Conservation (phyloP, 2,113 vertebrate species). For the Ramphastos sulfuratus region DNA sequence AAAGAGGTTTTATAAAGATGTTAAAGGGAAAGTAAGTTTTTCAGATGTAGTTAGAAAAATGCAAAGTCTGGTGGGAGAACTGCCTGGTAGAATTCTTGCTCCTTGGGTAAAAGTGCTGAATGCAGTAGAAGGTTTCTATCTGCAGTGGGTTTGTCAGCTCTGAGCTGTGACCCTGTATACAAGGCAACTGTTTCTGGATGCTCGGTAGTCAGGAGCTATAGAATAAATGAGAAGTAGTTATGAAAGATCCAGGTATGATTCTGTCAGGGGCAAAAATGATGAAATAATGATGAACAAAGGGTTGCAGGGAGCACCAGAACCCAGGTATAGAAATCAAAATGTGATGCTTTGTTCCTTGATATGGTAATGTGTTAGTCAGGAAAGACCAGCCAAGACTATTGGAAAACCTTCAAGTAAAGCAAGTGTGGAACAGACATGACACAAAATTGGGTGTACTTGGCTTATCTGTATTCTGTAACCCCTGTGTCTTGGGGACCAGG, state of each 20-base stretch:
- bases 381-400: neutral
- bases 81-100: neutral
- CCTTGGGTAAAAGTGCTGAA: neutral
- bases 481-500: neutral
- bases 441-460: neutral
- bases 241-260: neutral
- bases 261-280: neutral
- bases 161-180: conserved; percentile 49
- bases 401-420: neutral
- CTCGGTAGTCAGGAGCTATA: neutral
- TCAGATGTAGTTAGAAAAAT: neutral
- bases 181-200: conserved; percentile 45
- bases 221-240: conserved; percentile 5
- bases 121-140: neutral
- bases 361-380: neutral
- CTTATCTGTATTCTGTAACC: neutral
- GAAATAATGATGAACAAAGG: neutral
- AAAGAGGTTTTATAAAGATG: neutral
- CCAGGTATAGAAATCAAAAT: neutral
- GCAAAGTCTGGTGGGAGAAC: neutral
- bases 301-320: neutral
- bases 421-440: neutral
- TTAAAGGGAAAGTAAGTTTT: neutral
- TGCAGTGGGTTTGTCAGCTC: neutral
- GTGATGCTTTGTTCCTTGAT: neutral